Base-by-base conservation (phyloP, 1,140 invertebrate species). In the Zelostemma sp. region DNA sequence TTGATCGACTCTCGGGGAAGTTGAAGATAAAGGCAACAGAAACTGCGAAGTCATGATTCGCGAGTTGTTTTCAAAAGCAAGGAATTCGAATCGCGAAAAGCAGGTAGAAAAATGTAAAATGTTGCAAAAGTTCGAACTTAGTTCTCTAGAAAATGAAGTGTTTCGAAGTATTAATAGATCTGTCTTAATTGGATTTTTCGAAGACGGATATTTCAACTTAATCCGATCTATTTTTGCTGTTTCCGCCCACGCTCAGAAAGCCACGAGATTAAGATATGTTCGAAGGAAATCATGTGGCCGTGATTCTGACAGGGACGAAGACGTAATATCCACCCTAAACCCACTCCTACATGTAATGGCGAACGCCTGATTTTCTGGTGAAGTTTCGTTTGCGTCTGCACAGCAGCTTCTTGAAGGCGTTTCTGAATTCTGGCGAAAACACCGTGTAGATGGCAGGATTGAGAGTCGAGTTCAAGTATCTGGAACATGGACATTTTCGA, bases 371-470 rank as follows among this genome's bases (percentile, higher is more conserved):
- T 65, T 75, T 65, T 47, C 80, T 67, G 18, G 60, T 68, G 18
- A 82, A 76, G 16, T 59, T 68, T 48, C 78, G 65, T 57, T 75
- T 75, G 55, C 74, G 75, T 50, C 77, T 76, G 60, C 79, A 82
- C 54, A 96, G 84, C 51, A 96, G 89, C 73, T 92, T 90, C 80
- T 93, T 92, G 83, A 96, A 96, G 35, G 94, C 94, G 76, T 91
- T 89, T 50, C 95, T 86, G 81, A 96, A 97, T 80, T 96, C 94
- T 11, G 93, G 93, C 78, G 93, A 95, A 80, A 95, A 95, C 62
- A 95, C 91, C 18, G 93, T 95, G 82, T 96, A 97, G 74, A 96
- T 95, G 38, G 95, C 90, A 6, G 94, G 94, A 84, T 96, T 96
- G 15, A 96, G 85, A 21, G 93, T 94, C 0, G 94, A 96, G 85